Base-by-base conservation (phyloP, 2,797 vertebrate species). In the Peromyscus aztecus region DNA sequence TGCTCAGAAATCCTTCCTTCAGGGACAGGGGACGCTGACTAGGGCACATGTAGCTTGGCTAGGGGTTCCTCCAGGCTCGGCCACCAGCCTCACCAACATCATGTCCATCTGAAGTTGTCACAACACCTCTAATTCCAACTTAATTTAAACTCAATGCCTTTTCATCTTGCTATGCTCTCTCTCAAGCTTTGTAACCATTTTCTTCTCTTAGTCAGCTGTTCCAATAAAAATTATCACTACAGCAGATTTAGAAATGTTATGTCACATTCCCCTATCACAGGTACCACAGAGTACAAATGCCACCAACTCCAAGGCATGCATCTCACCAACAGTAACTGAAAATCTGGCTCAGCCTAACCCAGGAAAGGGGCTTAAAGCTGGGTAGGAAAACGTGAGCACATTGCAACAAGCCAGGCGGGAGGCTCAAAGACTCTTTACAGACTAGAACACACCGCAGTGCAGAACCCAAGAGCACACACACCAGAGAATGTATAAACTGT, bases 191-290 rank as follows among this genome's bases (percentile, higher is more conserved):
- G 14, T 27, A 49, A 87, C 57, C 89, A 63, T 40, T 73, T 87
- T 1, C 63, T 46, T 73, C n/a, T 81, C 16, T 86, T 31, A 37
- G 6, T 69, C 43, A 87, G 52, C 19, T 71, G 69, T 76, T 91
- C 94, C 63, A 43, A 91, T 46, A 92, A 73, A 90, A 91, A 95
- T 49, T 6, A 95, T 17, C 75, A 76, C 52, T 12, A 13, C 16
- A 63, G 88, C 24, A 55, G 52, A 75, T 71, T 85, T 77, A 94
- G 81, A 95, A 91, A 86, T 11, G 37, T 29, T 37, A 81, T 19
- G 65, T 87, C 82, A 49, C 24, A 37, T 61, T 85, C 16, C 57
- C 43, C 24, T 24, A 67, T 43, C 57, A 87, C 12, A 81, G n/a
- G 78, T 76, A 76, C 46, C 63, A n/a, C 52, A 71, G 65, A 85